Conservation (phyloP, 2,888 invertebrate genomes). For the Tachina lurida region DNA sequence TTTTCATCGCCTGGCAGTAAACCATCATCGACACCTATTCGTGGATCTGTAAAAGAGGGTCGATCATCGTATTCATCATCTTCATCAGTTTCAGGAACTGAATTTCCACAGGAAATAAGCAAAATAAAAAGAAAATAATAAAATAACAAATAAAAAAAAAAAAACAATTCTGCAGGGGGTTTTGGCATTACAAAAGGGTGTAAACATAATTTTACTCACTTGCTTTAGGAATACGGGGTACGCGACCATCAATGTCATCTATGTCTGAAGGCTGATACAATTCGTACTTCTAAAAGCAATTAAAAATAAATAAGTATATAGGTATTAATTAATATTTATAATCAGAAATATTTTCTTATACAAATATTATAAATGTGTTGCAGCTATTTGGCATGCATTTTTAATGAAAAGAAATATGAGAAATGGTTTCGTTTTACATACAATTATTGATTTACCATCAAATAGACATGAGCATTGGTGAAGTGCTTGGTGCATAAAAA, state of each 20-base stretch:
- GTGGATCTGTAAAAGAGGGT: slow-evolving; percentile 81
- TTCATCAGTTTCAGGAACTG: slow-evolving; percentile 83
- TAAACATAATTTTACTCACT: slow-evolving; percentile 35
- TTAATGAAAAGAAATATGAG: no score
- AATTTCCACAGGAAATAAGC: slow-evolving; percentile 1
- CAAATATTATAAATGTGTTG: no score
- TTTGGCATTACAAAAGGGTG: slow-evolving; percentile 1
- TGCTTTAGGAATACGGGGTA: slow-evolving; percentile 56
- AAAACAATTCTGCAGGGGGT: background rate
- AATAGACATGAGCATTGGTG: no score
- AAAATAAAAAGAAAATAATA: slow-evolving; percentile 24
- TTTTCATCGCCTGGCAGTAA: slow-evolving; percentile 81
- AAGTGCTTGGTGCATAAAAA: no score
- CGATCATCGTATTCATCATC: slow-evolving; percentile 84
- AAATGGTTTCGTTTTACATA: no score
- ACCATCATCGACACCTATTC: slow-evolving; percentile 87
- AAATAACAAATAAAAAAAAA: slow-evolving; percentile 20
- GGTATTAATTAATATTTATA: background rate
- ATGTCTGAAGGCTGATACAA: slow-evolving; percentile 39
- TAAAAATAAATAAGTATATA: background rate
- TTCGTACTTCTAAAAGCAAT: slow-evolving; percentile 27
- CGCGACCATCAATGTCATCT: slow-evolving; percentile 62
- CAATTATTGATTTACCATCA: no score
- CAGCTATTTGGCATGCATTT: no score
- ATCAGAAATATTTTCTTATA: background rate